Base-by-base conservation (phyloP, 2,113 vertebrate species). In the Sebastes schlegelii region DNA sequence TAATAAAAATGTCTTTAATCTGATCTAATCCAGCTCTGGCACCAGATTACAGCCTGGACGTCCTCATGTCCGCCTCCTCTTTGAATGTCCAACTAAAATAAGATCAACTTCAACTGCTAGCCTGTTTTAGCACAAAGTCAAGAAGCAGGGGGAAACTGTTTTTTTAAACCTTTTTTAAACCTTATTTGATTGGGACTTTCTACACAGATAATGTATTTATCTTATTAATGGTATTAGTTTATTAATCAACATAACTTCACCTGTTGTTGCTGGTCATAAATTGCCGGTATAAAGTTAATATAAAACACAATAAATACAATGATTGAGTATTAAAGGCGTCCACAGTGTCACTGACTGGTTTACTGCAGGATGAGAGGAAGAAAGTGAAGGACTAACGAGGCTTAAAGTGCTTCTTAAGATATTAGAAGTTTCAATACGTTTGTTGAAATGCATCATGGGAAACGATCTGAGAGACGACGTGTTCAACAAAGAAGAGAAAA, bases 401-500 rank as follows among this genome's bases (percentile, higher is more conserved):
- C 1, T 54, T 2, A 8, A 48, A n/a, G 6, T 23, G 48, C 9
- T 55, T 46, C 17, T 52, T 9, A 9, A 72, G 0, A 46, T 1
- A 58, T 42, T 17, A 10, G 12, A 46, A 1, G 40, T 26, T 8
- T 42, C 19, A 8, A 13, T 3, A 48, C 10, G n/a, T 10, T 26
- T 11, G 46, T 2, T 54, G 48, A 12, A 55, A 46, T 46, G 55
- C 67, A 64, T 64, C 7, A 9, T 79, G 67, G 68, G 77, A 72
- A 79, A 77, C n/a, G 12, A 17, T 0, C 48, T 49, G 71, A 49
- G 55, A 49, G 43, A 42, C 2, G 26, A 26, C 26, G n/a, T 13
- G 63, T 65, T 46, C 5, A 48, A 17, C 54, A 70, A 16, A 40
- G 8, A 26, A 26, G 8, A 60, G 4, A 57, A 34, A 57, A 49